Evolutionary conservation across 2,797 vertebrate genomes (phyloP).

Genomic region (Hypotaenidia okinawae): DNA sequence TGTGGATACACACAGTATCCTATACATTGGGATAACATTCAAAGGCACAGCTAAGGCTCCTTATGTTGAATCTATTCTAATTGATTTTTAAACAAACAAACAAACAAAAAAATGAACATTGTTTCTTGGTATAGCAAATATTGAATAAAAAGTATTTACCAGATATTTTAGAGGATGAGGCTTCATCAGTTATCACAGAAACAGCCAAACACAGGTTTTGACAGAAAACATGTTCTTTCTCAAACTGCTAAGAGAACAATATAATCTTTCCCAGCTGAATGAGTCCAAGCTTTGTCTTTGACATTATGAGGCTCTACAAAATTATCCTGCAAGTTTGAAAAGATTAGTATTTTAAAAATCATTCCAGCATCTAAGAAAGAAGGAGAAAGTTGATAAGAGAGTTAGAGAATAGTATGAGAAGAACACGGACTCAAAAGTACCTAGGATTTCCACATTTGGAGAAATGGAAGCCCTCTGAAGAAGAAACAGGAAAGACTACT

Average conservation of each 20-base stretch:
- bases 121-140: not conserved
- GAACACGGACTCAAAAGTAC: not conserved
- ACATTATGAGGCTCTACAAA: not conserved
- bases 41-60: not conserved
- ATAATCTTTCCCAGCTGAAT: not conserved
- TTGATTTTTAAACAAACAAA: too few species aligned
- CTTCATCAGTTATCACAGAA: not conserved
- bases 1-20: not conserved
- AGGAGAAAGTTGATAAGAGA: not conserved
- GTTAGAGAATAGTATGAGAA: not conserved
- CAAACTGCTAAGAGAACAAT: not conserved
- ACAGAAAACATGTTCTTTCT: not conserved
- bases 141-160: not conserved
- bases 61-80: not conserved
- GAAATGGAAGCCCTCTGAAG: not conserved
- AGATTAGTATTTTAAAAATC: not conserved
- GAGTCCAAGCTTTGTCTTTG: not conserved
- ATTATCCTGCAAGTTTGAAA: not conserved
- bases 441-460: not conserved
- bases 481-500: not conserved
- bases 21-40: not conserved
- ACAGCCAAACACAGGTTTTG: not conserved
- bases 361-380: not conserved
- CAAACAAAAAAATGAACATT: too few species aligned
- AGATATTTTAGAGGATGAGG: not conserved